Evolutionary conservation across 2,113 vertebrate genomes (phyloP), one percentile per base, ranked within the genome.

Genomic region (Sprattus sprattus): DNA sequence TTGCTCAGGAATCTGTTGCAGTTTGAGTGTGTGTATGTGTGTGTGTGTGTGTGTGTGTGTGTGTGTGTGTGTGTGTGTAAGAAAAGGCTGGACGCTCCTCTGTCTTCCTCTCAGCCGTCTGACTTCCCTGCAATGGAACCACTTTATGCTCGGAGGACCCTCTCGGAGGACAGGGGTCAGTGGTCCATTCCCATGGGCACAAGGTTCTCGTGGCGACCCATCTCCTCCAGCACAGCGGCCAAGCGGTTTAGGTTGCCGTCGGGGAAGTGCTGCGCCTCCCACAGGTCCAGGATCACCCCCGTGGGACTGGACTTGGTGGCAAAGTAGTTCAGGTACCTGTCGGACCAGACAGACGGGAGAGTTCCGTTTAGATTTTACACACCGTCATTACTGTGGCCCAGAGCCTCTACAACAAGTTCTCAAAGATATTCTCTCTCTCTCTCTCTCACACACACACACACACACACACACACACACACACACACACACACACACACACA

Each of bases 201-300:
- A 6, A 98, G 94, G 0, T 96, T 97, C 91, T 99, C 97, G 0
- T 98, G 97, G 89, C 98, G 96, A 86, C 98, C 98, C 98, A 99
- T 99, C 91, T 99, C 98, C 92, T 99, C 98, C 84, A 99, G 93
- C 28, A 99, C 98, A 0, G 97, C 96, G 0, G 98, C 98, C 91
- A 99, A 95, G 89, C 95, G 94, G 90, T 96, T 97, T 86, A 99
- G 95, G 93, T 99, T 99, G 88, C 98, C 98, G 0, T 99, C 98
- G 0, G 97, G 97, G 89, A 98, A 99, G 94, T 99, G 97, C 93
- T 98, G 98, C 46, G 98, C 98, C 94, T 99, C 98, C 98, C 98
- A 99, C 39, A 99, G 95, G 95, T 99, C 98, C 93, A 99, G 92
- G 92, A 99, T 99, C 83, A 99, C 98, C 0, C 98, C 98, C 0